Evolutionary conservation across 2,888 invertebrate genomes (phyloP).

Genomic region (Chloroclysta siterata): DNA sequence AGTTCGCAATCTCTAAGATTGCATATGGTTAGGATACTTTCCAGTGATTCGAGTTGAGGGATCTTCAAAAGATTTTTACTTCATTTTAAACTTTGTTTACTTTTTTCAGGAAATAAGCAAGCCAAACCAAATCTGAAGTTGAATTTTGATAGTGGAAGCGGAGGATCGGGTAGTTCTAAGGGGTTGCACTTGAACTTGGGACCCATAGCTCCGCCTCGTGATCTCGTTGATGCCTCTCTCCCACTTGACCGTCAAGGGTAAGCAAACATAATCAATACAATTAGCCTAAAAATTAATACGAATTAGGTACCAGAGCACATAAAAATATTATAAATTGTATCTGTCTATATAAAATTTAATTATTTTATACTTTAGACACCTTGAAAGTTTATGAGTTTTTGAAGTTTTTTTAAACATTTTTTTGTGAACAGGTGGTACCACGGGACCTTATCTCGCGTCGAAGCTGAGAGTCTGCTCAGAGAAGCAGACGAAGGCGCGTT

Average conservation of each 20-base stretch:
- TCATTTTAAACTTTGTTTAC: slow-evolving; percentile 16
- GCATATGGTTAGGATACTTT: slow-evolving; percentile 59
- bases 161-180: slow-evolving; percentile 74
- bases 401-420: too few species aligned
- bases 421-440: slow-evolving; percentile 93
- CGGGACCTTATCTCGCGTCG: slow-evolving; percentile 95
- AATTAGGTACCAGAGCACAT: too few species aligned
- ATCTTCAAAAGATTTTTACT: slow-evolving; percentile 12
- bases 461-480: slow-evolving; percentile 95
- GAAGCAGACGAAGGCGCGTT: slow-evolving; percentile 96
- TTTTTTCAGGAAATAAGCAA: slow-evolving; percentile 82
- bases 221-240: slow-evolving; percentile 91
- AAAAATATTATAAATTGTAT: too few species aligned
- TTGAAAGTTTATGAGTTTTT: too few species aligned
- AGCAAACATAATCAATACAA: slow-evolving; percentile 49
- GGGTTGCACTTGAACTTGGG: slow-evolving; percentile 90
- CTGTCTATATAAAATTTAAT: too few species aligned
- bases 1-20: slow-evolving; percentile 60
- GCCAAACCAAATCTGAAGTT: slow-evolving; percentile 89
- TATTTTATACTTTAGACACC: too few species aligned
- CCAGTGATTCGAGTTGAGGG: slow-evolving; percentile 6
- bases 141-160: slow-evolving; percentile 87
- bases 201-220: slow-evolving; percentile 87
- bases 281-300: not conserved
- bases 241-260: slow-evolving; percentile 96